These are phyloP conservation scores for Synchiropus splendidus DNA, from an alignment of 2,113 vertebrate species.

Conservation along the genomic window DNA sequence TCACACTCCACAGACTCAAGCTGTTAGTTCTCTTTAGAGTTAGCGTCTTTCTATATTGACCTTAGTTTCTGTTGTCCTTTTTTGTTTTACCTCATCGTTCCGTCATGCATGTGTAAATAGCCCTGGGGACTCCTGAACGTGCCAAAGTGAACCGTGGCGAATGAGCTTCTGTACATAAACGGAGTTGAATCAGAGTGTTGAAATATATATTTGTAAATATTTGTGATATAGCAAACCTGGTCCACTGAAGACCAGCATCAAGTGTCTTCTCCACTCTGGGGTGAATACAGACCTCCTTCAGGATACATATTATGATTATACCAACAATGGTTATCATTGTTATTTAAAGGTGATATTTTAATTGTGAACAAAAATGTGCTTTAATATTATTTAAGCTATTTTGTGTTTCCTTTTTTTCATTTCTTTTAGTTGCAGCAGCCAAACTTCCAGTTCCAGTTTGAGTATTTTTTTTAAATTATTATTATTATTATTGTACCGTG, in stretches of 20 bases:
- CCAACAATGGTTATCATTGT: conserved; percentile 37
- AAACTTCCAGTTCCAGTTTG: conserved; percentile 24
- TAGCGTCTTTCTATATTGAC: too few species aligned
- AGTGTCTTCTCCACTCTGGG: conserved; percentile 56
- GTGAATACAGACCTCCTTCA: conserved; percentile 42
- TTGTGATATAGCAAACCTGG: conserved; percentile 39
- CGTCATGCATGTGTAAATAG: too few species aligned
- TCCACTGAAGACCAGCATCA: conserved; percentile 44
- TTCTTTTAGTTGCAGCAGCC: conserved; percentile 31
- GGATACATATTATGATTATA: conserved; percentile 44
- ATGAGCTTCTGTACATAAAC: background rate
- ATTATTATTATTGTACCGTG: conserved; percentile 41
- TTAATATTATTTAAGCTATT: conserved; percentile 35
- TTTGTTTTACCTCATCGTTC: too few species aligned
- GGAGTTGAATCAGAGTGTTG: background rate
- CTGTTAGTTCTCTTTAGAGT: too few species aligned
- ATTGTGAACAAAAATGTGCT: conserved; percentile 47
- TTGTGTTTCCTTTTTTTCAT: conserved; percentile 17
- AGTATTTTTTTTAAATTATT: conserved; percentile 35
- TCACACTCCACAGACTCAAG: too few species aligned
- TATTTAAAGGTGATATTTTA: conserved; percentile 46
- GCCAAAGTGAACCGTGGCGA: conserved; percentile 1
- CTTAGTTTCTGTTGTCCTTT: too few species aligned
- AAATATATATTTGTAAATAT: conserved; percentile 38
- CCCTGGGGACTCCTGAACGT: background rate